These are phyloP conservation scores for Aspidapion aeneum DNA, from an alignment of 2,888 invertebrate species.

Conservation along the genomic window DNA sequence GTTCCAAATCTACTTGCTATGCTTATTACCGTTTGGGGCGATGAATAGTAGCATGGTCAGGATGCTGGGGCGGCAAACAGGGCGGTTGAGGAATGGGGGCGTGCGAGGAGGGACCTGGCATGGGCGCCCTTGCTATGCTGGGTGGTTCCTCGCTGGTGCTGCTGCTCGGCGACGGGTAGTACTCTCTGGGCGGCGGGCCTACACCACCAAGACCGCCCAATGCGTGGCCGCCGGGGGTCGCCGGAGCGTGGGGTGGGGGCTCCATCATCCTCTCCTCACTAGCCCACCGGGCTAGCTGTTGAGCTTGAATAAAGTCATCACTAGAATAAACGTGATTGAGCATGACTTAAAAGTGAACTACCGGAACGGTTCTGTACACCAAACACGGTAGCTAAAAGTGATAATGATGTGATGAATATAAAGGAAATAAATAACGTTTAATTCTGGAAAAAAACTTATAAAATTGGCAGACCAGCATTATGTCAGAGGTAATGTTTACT, in stretches of 20 bases:
- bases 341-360: constrained; percentile 17
- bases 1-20: background rate
- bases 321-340: constrained; percentile 63
- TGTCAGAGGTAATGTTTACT: too few species aligned
- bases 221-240: constrained; percentile 41
- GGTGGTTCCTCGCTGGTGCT: constrained; percentile 54
- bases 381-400: constrained; percentile 18
- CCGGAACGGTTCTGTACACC: constrained; percentile 9
- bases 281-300: constrained; percentile 94
- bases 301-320: constrained; percentile 97
- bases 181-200: constrained; percentile 50
- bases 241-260: background rate
- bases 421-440: too few species aligned
- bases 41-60: constrained; percentile 55
- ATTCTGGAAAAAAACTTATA: too few species aligned
- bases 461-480: too few species aligned
- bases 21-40: constrained; percentile 48
- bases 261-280: constrained; percentile 73
- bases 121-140: constrained; percentile 52
- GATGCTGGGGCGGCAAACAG: constrained; percentile 43
- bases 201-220: constrained; percentile 48
- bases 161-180: constrained; percentile 56
- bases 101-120: constrained; percentile 41
- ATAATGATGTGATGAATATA: too few species aligned
- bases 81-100: constrained; percentile 40